Conservation (phyloP, 1,140 invertebrate species). For the Zaprionus ornatus region DNA sequence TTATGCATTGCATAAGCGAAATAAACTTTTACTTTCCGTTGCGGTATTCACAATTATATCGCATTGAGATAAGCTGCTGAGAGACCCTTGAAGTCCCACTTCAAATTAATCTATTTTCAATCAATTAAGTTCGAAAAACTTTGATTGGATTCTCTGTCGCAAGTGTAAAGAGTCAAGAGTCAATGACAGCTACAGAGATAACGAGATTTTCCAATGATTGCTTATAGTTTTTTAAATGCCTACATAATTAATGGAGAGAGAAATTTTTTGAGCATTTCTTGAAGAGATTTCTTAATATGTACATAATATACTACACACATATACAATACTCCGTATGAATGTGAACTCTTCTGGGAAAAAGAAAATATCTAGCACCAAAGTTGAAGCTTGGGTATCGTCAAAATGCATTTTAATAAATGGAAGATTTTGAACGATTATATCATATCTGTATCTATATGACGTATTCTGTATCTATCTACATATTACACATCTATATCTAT, state of each 20-base stretch:
- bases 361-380: too few relatives aligned
- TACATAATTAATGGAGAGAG: slow-evolving; percentile 30
- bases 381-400: too few relatives aligned
- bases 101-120: slow-evolving; percentile 9
- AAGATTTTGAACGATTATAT: too few relatives aligned
- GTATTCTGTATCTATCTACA: too few relatives aligned
- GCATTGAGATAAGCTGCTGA: slow-evolving; percentile 12
- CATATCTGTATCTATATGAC: too few relatives aligned
- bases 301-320: too few relatives aligned
- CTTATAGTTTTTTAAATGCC: neutral
- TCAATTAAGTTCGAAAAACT: slow-evolving; percentile 26
- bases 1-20: too few relatives aligned
- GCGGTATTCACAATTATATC: neutral
- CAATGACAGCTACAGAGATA: slow-evolving; percentile 15
- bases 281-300: too few relatives aligned
- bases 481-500: too few relatives aligned
- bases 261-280: neutral
- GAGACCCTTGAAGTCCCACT: slow-evolving; percentile 1
- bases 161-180: neutral
- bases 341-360: too few relatives aligned
- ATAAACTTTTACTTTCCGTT: neutral
- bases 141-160: neutral
- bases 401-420: too few relatives aligned
- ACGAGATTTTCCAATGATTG: neutral
- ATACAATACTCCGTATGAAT: too few relatives aligned